These are phyloP conservation scores for Strigops habroptila DNA, from an alignment of 2,113 vertebrate species.

Conservation along the genomic window DNA sequence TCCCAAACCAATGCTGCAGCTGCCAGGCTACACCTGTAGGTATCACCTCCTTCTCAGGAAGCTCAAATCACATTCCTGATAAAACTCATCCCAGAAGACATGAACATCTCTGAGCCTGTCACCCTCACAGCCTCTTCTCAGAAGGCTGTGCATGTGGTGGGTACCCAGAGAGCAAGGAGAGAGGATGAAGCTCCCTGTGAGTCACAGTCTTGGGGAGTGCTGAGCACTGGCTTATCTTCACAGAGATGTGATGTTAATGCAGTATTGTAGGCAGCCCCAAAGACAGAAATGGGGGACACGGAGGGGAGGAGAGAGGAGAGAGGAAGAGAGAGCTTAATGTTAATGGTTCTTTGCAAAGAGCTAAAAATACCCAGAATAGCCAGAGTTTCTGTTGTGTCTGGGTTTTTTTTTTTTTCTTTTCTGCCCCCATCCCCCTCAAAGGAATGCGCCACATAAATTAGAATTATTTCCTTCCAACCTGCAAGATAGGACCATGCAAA, in stretches of 20 bases:
- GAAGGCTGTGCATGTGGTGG: background rate
- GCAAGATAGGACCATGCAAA: background rate
- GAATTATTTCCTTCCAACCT: constrained; percentile 16
- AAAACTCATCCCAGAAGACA: background rate
- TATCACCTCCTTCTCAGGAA: background rate
- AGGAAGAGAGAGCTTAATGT: background rate
- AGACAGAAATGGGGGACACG: background rate
- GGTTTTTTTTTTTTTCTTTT: background rate
- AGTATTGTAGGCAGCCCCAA: background rate
- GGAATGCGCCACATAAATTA: constrained; percentile 35
- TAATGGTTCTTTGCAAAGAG: constrained; percentile 39
- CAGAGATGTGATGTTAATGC: background rate
- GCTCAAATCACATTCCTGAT: background rate
- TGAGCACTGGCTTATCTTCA: background rate
- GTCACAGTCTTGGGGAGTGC: background rate
- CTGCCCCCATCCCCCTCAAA: background rate
- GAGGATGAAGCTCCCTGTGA: background rate
- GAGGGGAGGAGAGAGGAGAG: background rate
- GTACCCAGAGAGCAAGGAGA: background rate
- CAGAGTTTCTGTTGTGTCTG: background rate
- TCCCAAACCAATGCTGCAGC: background rate
- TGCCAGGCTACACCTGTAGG: background rate
- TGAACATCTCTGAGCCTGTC: background rate
- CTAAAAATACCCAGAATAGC: constrained; percentile 44
- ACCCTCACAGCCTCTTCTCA: background rate